Percentiles rank a stretch among this genome's conserved stretches.
Evolutionary conservation across 2,113 vertebrate species (phyloP).

Genomic region (Arenaria interpres): DNA sequence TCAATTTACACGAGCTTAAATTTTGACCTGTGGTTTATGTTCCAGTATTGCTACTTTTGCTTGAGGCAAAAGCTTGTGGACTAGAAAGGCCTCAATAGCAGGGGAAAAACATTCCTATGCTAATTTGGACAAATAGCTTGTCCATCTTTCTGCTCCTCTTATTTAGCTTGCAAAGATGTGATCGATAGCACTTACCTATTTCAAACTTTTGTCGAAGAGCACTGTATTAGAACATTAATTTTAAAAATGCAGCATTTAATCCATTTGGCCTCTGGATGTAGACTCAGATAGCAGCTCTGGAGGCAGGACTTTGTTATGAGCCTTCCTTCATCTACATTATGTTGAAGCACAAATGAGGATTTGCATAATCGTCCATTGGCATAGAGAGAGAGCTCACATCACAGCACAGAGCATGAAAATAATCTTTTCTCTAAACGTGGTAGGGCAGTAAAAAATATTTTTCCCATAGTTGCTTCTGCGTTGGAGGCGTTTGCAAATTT

Average conservation of each 20-base stretch:
- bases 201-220: accelerated
- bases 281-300: not conserved
- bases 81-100: not conserved
- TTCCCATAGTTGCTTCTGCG: not conserved
- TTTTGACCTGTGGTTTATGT: not conserved
- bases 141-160: not conserved
- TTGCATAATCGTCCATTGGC: not conserved
- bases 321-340: accelerated
- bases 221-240: not conserved
- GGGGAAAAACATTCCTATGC: not conserved
- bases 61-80: not conserved
- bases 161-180: not conserved
- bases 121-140: not conserved
- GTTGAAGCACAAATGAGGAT: not conserved
- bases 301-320: not conserved
- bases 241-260: not conserved
- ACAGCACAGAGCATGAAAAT: not conserved
- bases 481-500: not conserved
- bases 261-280: not conserved
- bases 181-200: not conserved
- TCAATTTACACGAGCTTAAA: not conserved
- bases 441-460: not conserved
- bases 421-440: not conserved
- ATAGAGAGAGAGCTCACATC: not conserved
- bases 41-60: not conserved